Base-by-base conservation (phyloP, 2,797 vertebrate species). In the Dryobates pubescens region DNA sequence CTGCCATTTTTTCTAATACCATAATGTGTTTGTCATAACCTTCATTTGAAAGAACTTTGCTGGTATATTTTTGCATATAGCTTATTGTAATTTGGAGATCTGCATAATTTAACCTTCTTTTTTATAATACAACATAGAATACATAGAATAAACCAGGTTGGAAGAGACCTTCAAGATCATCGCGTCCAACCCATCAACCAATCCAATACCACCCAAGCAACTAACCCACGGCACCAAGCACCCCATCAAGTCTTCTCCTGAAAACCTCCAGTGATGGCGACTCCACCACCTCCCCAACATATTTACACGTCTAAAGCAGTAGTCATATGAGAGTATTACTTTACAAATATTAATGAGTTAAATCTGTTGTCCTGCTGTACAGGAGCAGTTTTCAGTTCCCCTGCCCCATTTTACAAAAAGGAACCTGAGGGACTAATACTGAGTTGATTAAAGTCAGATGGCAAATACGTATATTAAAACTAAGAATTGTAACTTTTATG, bases 51-150 rank as follows among this genome's bases (percentile, higher is more conserved):
- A 82, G 27, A 88, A 61, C 26, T 79, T 90, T 43, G 24, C 30
- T 84, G 77, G 17, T 74, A 10, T 85, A 74, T 88, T 93, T 95
- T 95, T 92, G 36, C 58, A 54, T 38, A 16, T 70, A 94, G 24
- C 29, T 67, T 69, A 63, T 83, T 88, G 70, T 54, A 84, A 68
- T 94, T 94, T 84, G 41, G 62, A 93, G 62, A 88, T 71, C 58
- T 92, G 77, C 57, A 41, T 90, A 79, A 73, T 82, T 90, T 75
- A 91, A 73, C 71, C 74, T 82, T 7, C 9, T 34, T 84, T 91
- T 92, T 88, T 57, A 36, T 94, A 84, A 94, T 94, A 68, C 57
- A n/a, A n/a, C n/a, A n/a, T n/a, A n/a, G n/a, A n/a, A n/a, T n/a
- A n/a, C n/a, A n/a, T n/a, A n/a, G n/a, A n/a, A n/a, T n/a, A n/a